Percentiles rank a stretch among this genome's conserved stretches.
These are phyloP conservation scores for Equus przewalskii DNA, from an alignment of 2,113 vertebrate species.

Conservation along the genomic window DNA sequence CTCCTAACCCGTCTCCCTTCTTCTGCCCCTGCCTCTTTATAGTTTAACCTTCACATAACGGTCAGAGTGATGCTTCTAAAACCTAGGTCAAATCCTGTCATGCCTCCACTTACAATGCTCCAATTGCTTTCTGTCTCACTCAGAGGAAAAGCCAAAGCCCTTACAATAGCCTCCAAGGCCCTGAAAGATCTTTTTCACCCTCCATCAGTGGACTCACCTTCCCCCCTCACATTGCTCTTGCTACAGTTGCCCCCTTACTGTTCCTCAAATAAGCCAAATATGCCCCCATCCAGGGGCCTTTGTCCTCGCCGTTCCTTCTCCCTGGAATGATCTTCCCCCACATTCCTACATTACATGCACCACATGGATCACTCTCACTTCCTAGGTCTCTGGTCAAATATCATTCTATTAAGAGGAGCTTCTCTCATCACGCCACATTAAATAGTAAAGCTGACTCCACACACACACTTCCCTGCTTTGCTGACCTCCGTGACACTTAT, in stretches of 20 bases:
- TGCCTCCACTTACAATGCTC: not conserved
- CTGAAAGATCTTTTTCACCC: not conserved
- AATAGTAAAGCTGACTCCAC: not conserved
- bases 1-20: not conserved
- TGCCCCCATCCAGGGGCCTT: not conserved
- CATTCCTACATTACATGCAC: not conserved
- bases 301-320: not conserved
- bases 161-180: not conserved
- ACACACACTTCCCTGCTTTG: not conserved
- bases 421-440: not conserved
- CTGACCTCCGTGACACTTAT: not conserved
- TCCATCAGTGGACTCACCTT: not conserved
- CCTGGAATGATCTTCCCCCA: not conserved
- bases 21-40: not conserved
- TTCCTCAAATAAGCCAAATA: not conserved
- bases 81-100: not conserved
- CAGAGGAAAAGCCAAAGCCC: not conserved
- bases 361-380: not conserved
- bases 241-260: not conserved
- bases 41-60: not conserved
- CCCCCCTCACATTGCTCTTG: not conserved
- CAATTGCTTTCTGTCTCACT: not conserved
- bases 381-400: not conserved
- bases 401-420: not conserved
- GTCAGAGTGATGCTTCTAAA: not conserved